Evolutionary conservation across 2,888 invertebrate species (phyloP).

Genomic region (Epirrhoe tristata): DNA sequence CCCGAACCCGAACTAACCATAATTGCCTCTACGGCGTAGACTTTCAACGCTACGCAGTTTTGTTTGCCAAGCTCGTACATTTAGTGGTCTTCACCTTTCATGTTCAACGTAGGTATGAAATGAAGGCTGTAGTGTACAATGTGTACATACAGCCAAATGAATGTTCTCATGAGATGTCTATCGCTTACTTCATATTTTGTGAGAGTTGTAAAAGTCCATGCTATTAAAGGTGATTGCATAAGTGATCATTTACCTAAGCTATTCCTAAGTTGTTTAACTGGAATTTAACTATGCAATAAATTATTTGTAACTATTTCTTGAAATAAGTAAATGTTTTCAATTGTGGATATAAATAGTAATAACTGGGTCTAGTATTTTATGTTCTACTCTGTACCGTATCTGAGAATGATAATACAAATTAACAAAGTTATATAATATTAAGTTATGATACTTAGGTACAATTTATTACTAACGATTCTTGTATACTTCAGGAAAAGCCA

Average conservation of each 20-base stretch:
- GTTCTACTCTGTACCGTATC: no score
- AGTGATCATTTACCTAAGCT: slow-evolving; percentile 18
- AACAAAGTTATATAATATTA: no score
- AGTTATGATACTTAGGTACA: no score
- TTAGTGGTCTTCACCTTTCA: background rate
- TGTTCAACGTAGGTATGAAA: background rate
- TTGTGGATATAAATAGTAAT: background rate
- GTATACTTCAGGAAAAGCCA: slow-evolving; percentile 4
- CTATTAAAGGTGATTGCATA: slow-evolving; percentile 18
- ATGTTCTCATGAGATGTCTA: slow-evolving; percentile 13
- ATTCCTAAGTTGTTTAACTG: slow-evolving; percentile 19
- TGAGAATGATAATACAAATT: no score
- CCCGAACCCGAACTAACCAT: background rate
- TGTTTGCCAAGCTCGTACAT: slow-evolving; percentile 3
- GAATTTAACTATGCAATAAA: slow-evolving; percentile 17
- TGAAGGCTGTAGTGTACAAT: background rate
- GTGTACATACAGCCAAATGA: slow-evolving; percentile 4
- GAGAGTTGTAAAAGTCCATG: slow-evolving; percentile 11
- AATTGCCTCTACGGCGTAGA: background rate
- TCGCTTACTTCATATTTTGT: slow-evolving; percentile 10
- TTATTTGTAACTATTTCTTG: slow-evolving; percentile 6
- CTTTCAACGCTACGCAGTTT: slow-evolving; percentile 4
- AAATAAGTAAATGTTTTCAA: background rate
- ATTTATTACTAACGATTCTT: background rate
- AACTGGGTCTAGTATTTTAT: no score